Evolutionary conservation across 2,797 vertebrate genomes (phyloP).

Genomic region (Poecilia picta): DNA sequence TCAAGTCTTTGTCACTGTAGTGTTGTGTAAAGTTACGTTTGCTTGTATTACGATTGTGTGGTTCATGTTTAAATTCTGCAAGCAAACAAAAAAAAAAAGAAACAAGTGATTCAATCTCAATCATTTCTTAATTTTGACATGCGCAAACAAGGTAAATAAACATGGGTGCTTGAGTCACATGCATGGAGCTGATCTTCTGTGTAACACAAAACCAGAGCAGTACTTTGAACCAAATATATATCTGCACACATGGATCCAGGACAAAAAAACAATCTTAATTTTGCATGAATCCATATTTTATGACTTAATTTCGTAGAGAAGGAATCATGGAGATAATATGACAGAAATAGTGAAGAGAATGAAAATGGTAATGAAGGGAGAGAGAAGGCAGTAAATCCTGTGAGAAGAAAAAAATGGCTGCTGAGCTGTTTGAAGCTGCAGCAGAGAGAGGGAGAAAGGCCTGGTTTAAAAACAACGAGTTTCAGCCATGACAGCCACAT

Average conservation of each 20-base stretch:
- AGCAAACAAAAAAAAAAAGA: background rate
- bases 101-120: background rate
- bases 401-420: conserved; percentile 65
- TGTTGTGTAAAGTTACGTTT: background rate
- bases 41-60: background rate
- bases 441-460: conserved; percentile 64
- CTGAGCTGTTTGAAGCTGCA: conserved; percentile 69
- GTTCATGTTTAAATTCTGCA: background rate
- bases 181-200: conserved; percentile 28
- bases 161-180: conserved; percentile 29
- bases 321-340: conserved; percentile 4
- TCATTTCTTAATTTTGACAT: conserved; percentile 3
- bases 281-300: conserved; percentile 39
- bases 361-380: conserved; percentile 42
- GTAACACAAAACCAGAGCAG: conserved; percentile 50
- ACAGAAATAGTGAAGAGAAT: conserved; percentile 21
- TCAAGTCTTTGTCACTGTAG: background rate
- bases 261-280: conserved; percentile 44
- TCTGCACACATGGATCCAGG: conserved; percentile 43
- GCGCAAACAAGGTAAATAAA: background rate
- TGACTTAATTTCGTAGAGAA: conserved; percentile 31
- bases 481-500: conserved; percentile 64
- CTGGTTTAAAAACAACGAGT: conserved; percentile 64
- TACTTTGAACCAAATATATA: conserved; percentile 53
- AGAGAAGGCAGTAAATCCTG: conserved; percentile 48